Conservation (phyloP, 2,113 vertebrate species). For the Anseranas semipalmata region DNA sequence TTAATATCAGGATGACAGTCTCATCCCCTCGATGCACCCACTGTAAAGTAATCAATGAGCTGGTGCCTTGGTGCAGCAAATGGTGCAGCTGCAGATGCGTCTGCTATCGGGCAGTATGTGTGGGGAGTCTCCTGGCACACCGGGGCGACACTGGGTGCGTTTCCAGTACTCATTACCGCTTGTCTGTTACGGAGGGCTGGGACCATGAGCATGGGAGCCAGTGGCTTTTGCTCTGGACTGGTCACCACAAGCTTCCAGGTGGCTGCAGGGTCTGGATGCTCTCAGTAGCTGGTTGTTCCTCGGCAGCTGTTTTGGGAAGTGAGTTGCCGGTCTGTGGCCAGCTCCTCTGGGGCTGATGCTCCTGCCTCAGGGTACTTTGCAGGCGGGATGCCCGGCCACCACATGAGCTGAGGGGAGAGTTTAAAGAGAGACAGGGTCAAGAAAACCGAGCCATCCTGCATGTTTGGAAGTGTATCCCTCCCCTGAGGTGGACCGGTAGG, state of each 20-base stretch:
- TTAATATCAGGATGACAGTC: not conserved
- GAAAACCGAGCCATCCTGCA: not conserved
- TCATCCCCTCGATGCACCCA: not conserved
- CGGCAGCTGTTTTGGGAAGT: not conserved
- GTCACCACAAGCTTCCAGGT: not conserved
- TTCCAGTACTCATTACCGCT: not conserved
- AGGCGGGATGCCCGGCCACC: not conserved
- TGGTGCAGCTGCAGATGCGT: not conserved
- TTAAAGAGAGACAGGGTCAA: not conserved
- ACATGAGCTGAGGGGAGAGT: not conserved
- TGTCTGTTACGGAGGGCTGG: not conserved
- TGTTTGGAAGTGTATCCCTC: not conserved
- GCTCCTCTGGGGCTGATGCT: not conserved
- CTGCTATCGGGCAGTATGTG: no score
- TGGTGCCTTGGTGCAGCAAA: not conserved
- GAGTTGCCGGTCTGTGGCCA: not conserved
- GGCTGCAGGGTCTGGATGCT: not conserved
- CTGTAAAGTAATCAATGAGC: not conserved
- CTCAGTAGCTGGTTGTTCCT: not conserved
- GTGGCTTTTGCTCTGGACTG: not conserved
- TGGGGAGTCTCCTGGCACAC: not conserved
- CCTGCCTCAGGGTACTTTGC: not conserved
- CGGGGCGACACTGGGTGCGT: not conserved
- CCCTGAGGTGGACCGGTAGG: not conserved
- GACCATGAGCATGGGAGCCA: not conserved